A percentile compares a stretch with the other conserved stretches of the same genome.
Evolutionary conservation across 1,140 invertebrate species (phyloP).

Genomic region (Tetramorium simillimum): DNA sequence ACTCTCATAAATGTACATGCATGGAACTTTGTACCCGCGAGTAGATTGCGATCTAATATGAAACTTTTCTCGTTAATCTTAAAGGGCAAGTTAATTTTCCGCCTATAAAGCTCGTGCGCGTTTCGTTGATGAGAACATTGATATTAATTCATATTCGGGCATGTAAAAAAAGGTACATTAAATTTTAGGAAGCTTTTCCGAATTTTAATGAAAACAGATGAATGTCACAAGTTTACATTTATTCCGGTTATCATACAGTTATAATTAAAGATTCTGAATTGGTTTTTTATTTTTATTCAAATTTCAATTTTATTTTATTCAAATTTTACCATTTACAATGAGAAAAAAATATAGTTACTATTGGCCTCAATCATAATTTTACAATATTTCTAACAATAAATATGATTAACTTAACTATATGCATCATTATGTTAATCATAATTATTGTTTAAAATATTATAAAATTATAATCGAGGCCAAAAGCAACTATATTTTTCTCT

Average conservation of each 20-base stretch:
- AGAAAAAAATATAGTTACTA: no score
- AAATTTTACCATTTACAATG: no score
- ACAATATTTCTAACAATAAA: no score
- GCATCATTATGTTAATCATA: no score
- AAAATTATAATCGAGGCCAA: no score
- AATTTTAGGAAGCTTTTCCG: neutral
- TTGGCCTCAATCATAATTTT: no score
- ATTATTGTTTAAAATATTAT: no score
- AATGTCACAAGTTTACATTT: neutral
- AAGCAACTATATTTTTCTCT: no score
- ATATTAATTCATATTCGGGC: constrained; percentile 22
- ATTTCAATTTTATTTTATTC: no score
- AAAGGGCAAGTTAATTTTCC: constrained; percentile 50
- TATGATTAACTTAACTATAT: no score
- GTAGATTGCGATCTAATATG: constrained; percentile 48
- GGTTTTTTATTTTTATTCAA: no score
- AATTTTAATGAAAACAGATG: neutral
- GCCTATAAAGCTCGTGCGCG: constrained; percentile 19
- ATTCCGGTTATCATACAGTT: neutral
- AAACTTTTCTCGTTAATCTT: constrained; percentile 63
- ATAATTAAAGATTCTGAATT: neutral
- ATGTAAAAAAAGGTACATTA: neutral
- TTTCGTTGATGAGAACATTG: constrained; percentile 30
- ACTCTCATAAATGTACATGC: constrained; percentile 57
- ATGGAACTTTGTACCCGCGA: constrained; percentile 50